These are phyloP conservation scores for Ichneumon xanthorius DNA, from an alignment of 2,888 invertebrate genomes.

Conservation along the genomic window DNA sequence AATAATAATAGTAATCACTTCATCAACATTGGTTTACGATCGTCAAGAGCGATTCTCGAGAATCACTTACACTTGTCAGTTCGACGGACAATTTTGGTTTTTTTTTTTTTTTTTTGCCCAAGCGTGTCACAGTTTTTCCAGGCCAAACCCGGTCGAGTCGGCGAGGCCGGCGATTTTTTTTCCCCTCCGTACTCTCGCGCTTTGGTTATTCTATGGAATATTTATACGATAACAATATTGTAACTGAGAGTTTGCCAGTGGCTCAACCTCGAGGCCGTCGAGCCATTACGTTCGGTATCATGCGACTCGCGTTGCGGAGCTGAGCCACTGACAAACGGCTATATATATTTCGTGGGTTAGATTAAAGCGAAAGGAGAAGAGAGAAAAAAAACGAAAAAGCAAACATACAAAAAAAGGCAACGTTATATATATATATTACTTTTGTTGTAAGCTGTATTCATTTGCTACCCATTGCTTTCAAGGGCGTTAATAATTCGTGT, in stretches of 20 bases:
- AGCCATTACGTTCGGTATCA: slow-evolving; percentile 75
- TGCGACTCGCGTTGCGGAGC: slow-evolving; percentile 74
- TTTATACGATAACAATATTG: slow-evolving; percentile 55
- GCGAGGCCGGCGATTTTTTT: slow-evolving; percentile 17
- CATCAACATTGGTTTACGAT: slow-evolving; percentile 3
- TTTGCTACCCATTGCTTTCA: slow-evolving; percentile 69
- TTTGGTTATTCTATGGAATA: slow-evolving; percentile 57
- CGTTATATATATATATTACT: slow-evolving; percentile 17
- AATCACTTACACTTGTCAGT: slow-evolving; percentile 21
- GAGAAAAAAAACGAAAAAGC: neutral
- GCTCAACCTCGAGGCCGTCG: slow-evolving; percentile 72
- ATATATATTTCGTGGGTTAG: slow-evolving; percentile 58
- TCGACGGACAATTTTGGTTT: slow-evolving; percentile 22
- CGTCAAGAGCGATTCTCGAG: slow-evolving; percentile 5
- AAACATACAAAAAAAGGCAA: slow-evolving; percentile 59
- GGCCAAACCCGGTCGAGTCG: neutral
- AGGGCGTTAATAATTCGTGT: slow-evolving; percentile 12
- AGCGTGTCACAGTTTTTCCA: neutral
- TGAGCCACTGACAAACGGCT: slow-evolving; percentile 69
- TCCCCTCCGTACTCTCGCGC: slow-evolving; percentile 46
- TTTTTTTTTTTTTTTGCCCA: slow-evolving; percentile 19
- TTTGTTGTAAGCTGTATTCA: slow-evolving; percentile 71
- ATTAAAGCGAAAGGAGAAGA: slow-evolving; percentile 46
- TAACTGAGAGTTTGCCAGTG: slow-evolving; percentile 62
- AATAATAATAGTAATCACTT: neutral